Base-by-base conservation (phyloP, 1,140 invertebrate species). In the Scaptomyza montana region DNA sequence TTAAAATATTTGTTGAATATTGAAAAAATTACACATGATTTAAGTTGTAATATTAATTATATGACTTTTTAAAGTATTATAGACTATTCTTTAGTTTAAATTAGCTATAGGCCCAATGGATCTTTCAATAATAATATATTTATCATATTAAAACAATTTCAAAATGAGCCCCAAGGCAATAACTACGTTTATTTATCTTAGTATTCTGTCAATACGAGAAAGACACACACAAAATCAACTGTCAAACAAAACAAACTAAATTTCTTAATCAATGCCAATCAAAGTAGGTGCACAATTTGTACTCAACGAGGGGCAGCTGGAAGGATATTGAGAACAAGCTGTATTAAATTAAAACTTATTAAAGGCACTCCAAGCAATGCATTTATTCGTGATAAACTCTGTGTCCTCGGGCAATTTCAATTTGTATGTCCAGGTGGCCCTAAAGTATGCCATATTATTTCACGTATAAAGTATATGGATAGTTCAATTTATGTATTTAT, bases 311-410 rank as follows among this genome's bases (percentile, higher is more conserved):
- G 54, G 19, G 9, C 51, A 25, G n/a, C 1, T 12, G 30, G 19
- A 12, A n/a, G 54, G 21, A 1, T 57, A 39, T 41, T 16, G 7
- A 16, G 30, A 5, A 39, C 10, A 19, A 25, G 19, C 33, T 68
- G 30, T 54, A 21, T 67, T 12, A 28, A 61, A 46, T 62, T 43
- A 55, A 47, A 55, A 30, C 2, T 5, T n/a, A 55, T 36, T 46
- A 62, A 39, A 25, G 28, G 41, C 49, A 46, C 19, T 61, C 10
- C 25, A 53, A 19, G 36, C 60, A 54, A 53, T 55, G 50, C 43
- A 67, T 30, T 25, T 45, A 67, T 19, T 25, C 13, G 8, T 28
- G 10, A 59, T 43, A 8, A 45, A 28, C n/a, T 19, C n/a, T 19
- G 2, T 10, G 16, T n/a, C 49, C 2, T 5, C 0, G 2, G 47